Conservation (phyloP, 2,888 invertebrate genomes). For the Oscheius sp. region DNA sequence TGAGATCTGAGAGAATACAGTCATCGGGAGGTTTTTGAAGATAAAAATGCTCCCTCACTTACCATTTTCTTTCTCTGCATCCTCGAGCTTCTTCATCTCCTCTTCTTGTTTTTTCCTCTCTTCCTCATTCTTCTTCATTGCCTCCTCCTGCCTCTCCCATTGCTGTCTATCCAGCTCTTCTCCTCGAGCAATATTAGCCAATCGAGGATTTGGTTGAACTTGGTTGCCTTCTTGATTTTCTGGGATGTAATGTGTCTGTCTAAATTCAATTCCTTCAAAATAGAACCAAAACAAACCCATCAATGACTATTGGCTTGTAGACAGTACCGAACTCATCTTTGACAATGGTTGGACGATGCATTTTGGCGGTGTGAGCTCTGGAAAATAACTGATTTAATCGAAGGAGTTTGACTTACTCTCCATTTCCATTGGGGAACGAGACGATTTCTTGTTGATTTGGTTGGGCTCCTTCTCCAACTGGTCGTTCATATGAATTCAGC, state of each 20-base stretch:
- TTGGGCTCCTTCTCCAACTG: conserved; percentile 5
- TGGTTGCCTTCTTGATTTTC: not conserved
- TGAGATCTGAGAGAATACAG: too few relatives aligned
- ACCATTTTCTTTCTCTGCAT: too few relatives aligned
- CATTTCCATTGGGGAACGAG: conserved; percentile 3
- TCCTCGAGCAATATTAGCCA: not conserved
- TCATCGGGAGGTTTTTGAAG: too few relatives aligned
- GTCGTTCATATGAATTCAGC: not conserved
- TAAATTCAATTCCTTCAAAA: not conserved
- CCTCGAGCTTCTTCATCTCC: too few relatives aligned
- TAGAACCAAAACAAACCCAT: not conserved
- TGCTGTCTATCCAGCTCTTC: conserved; percentile 5
- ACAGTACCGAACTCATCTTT: conserved; percentile 15
- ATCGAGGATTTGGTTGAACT: not conserved
- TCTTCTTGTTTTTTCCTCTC: conserved; percentile 8
- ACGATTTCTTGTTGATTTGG: conserved; percentile 4
- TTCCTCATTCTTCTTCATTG: conserved; percentile 9
- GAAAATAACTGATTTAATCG: too few relatives aligned
- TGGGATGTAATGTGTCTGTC: conserved; percentile 7
- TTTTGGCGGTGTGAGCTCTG: not conserved
- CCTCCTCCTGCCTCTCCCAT: conserved; percentile 19
- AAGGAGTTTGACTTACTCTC: too few relatives aligned
- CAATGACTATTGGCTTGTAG: not conserved
- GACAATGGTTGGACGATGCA: conserved; percentile 10
- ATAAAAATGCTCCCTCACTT: too few relatives aligned